Percentiles rank a stretch among this genome's conserved stretches.
These are phyloP conservation scores for Botia almorhae DNA, from an alignment of 2,797 vertebrate genomes.

Conservation along the genomic window DNA sequence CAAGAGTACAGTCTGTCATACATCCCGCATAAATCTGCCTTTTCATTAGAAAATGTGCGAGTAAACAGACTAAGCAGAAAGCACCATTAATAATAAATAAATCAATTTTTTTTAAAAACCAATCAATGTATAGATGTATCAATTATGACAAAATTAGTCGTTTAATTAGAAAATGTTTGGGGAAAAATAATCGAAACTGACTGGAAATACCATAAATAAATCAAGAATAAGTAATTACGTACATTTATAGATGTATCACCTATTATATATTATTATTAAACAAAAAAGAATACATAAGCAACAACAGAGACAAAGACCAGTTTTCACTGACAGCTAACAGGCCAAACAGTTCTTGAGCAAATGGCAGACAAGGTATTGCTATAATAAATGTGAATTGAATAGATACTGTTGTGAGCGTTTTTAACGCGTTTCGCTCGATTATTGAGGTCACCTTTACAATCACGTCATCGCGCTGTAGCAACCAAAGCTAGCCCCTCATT, in stretches of 20 bases:
- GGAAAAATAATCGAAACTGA: too few species aligned
- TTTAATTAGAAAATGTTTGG: too few species aligned
- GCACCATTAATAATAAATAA: too few species aligned
- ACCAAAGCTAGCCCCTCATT: conserved; percentile 19
- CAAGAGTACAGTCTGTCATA: too few species aligned
- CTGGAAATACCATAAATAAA: too few species aligned
- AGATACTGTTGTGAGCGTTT: background rate
- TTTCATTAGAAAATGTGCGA: too few species aligned
- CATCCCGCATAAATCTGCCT: too few species aligned
- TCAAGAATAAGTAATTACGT: background rate
- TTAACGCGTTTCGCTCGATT: background rate
- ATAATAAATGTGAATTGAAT: background rate
- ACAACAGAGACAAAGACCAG: background rate
- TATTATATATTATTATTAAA: background rate
- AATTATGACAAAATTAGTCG: too few species aligned
- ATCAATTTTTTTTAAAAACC: too few species aligned
- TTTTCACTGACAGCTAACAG: background rate
- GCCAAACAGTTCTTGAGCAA: background rate
- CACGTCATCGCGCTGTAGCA: conserved; percentile 45
- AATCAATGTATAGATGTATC: too few species aligned
- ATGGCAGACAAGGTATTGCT: background rate
- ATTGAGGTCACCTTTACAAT: conserved; percentile 55
- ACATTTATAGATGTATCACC: background rate
- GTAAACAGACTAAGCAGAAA: too few species aligned
- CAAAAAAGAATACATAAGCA: background rate